Percentiles rank a stretch among this genome's conserved stretches.
phyloP scores from a whole-genome alignment of 2,797 vertebrate species.

The Pangasius mekongensis region DNA sequence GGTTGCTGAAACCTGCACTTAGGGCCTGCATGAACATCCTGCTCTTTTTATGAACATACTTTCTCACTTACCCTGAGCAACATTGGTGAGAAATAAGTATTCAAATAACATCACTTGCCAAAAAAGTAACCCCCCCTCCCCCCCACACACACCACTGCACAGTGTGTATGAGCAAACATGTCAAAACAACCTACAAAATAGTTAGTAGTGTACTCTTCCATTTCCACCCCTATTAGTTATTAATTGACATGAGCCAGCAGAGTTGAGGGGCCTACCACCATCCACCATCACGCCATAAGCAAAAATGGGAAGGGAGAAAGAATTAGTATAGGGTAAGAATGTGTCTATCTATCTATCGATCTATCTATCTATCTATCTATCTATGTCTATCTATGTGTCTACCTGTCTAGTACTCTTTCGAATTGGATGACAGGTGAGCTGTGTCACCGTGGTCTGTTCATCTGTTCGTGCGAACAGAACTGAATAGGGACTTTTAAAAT shows the following conservation, averaged over 20 bases:
- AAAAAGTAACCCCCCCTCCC: constrained; percentile 47
- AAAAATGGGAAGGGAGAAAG: constrained; percentile 53
- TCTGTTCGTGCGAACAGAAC: background rate
- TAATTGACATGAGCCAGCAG: constrained; percentile 81
- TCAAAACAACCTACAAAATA: constrained; percentile 61
- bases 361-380: background rate
- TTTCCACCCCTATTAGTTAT: constrained; percentile 82
- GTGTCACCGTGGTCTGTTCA: background rate
- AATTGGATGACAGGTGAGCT: background rate
- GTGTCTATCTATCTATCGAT: too few relatives aligned
- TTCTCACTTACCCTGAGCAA: constrained; percentile 69
- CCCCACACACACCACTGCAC: background rate
- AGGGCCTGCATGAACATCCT: constrained; percentile 64
- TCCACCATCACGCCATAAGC: constrained; percentile 73
- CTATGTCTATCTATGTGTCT: background rate
- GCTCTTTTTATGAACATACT: constrained; percentile 65
- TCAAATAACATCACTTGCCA: constrained; percentile 75
- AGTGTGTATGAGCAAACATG: constrained; percentile 51
- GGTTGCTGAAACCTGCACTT: constrained; percentile 68
- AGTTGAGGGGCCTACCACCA: constrained; percentile 75
- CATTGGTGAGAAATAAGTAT: constrained; percentile 71
- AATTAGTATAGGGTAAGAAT: constrained; percentile 13
- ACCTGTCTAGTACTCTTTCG: background rate
- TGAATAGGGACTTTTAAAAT: background rate
- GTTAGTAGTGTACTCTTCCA: constrained; percentile 70